Conservation (phyloP, 1,140 invertebrate genomes). For the Monochamus saltuarius region DNA sequence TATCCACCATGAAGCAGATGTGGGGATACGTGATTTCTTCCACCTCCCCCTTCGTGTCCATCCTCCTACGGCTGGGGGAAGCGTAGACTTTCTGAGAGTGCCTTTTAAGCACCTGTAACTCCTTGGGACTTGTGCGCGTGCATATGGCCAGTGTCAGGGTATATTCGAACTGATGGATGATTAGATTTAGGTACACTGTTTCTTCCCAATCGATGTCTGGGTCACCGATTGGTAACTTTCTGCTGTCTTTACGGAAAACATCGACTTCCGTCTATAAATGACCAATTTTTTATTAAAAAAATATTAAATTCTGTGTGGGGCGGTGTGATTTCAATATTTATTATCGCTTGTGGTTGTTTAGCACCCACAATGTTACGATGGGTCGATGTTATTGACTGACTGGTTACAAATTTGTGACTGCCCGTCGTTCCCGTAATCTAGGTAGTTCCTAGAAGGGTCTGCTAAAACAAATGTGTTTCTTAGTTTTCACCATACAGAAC, state of each 20-base stretch:
- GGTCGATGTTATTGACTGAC: too few relatives aligned
- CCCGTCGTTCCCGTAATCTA: too few relatives aligned
- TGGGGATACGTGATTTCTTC: slow-evolving; percentile 99
- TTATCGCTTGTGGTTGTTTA: too few relatives aligned
- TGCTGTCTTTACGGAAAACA: slow-evolving; percentile 94
- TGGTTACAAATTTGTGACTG: too few relatives aligned
- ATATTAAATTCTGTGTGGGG: too few relatives aligned
- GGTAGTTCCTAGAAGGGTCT: too few relatives aligned
- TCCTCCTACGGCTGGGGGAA: slow-evolving; percentile 90
- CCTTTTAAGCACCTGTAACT: slow-evolving; percentile 89
- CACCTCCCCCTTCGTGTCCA: slow-evolving; percentile 97
- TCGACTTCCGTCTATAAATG: slow-evolving; percentile 84
- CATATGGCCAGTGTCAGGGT: slow-evolving; percentile 96
- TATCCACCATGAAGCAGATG: slow-evolving; percentile 98
- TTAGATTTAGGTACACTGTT: slow-evolving; percentile 97
- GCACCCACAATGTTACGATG: too few relatives aligned
- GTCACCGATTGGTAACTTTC: slow-evolving; percentile 93
- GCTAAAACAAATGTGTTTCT: too few relatives aligned
- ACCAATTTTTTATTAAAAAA: too few relatives aligned
- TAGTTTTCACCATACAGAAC: too few relatives aligned
- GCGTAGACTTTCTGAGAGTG: slow-evolving; percentile 95
- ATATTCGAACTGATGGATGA: slow-evolving; percentile 98
- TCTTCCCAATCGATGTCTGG: slow-evolving; percentile 98
- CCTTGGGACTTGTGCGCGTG: slow-evolving; percentile 93
- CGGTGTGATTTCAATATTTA: too few relatives aligned